phyloP scores from a whole-genome alignment of 2,888 invertebrate genomes.

The Acanthosepion esculentum region DNA sequence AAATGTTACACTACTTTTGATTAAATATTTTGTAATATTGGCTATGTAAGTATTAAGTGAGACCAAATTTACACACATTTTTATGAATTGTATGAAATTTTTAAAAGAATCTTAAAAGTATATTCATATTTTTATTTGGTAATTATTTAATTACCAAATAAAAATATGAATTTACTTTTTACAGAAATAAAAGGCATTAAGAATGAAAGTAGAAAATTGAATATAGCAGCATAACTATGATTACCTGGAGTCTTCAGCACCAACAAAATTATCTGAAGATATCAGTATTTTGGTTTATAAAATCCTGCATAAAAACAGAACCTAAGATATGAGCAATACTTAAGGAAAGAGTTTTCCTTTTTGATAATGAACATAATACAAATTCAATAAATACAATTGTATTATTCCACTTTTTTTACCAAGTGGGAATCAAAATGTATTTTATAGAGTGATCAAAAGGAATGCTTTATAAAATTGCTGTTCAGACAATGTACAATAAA shows the following conservation, averaged over 20 bases:
- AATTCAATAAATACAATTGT: neutral
- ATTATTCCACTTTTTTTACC: neutral
- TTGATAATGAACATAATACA: neutral
- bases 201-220: no score
- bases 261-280: no score
- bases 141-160: neutral
- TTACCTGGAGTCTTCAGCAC: no score
- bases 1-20: neutral
- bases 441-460: neutral
- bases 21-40: neutral
- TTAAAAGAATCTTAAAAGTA: neutral
- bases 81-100: no score
- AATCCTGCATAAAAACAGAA: neutral
- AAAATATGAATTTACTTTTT: neutral
- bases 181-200: neutral
- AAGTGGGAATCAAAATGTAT: neutral
- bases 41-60: neutral
- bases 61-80: neutral
- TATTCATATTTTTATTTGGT: no score
- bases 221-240: no score
- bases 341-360: neutral
- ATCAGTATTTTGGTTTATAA: no score
- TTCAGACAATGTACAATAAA: neutral
- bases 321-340: neutral
- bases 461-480: neutral